Conservation (phyloP, 2,113 vertebrate species). For the Tetraodon nigroviridis region DNA sequence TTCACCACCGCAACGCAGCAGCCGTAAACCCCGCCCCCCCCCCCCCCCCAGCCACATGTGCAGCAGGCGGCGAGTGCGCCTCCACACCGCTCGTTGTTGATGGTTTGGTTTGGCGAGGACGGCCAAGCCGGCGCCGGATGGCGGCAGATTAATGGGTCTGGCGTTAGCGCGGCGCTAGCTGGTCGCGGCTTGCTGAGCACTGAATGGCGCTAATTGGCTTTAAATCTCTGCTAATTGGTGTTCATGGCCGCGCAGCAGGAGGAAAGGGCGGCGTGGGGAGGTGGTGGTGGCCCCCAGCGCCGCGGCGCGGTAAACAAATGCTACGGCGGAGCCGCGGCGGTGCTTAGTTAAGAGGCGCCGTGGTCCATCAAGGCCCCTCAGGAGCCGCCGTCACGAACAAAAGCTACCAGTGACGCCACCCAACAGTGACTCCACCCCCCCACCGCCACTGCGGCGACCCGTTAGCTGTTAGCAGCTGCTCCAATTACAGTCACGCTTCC, state of each 20-base stretch:
- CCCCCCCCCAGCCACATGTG: no score
- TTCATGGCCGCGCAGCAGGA: slow-evolving; percentile 46
- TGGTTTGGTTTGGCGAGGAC: slow-evolving; percentile 48
- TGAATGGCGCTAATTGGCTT: slow-evolving; percentile 62
- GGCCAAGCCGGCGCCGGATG: slow-evolving; percentile 26
- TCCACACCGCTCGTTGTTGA: slow-evolving; percentile 52
- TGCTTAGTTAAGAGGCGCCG: slow-evolving; percentile 36
- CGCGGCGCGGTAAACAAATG: slow-evolving; percentile 36
- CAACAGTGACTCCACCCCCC: slow-evolving; percentile 14
- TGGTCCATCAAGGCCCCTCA: slow-evolving; percentile 50
- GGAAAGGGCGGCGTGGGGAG: slow-evolving; percentile 1
- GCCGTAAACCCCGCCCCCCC: slow-evolving; percentile 48
- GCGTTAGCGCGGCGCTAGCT: slow-evolving; percentile 27
- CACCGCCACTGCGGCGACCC: background rate
- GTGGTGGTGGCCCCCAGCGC: no score
- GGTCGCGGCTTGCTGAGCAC: slow-evolving; percentile 51
- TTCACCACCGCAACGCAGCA: slow-evolving; percentile 27
- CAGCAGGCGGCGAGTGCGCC: no score
- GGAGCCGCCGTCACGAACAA: slow-evolving; percentile 43
- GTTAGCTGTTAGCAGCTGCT: slow-evolving; percentile 11
- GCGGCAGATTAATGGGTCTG: slow-evolving; percentile 39
- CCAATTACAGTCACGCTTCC: slow-evolving; percentile 16
- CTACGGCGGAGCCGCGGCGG: slow-evolving; percentile 7
- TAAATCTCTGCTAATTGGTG: slow-evolving; percentile 62
- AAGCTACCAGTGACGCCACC: slow-evolving; percentile 11